Percentiles rank a stretch among this genome's conserved stretches.
Evolutionary conservation across 1,140 invertebrate species (phyloP).

Genomic region (Drosophila mayri): DNA sequence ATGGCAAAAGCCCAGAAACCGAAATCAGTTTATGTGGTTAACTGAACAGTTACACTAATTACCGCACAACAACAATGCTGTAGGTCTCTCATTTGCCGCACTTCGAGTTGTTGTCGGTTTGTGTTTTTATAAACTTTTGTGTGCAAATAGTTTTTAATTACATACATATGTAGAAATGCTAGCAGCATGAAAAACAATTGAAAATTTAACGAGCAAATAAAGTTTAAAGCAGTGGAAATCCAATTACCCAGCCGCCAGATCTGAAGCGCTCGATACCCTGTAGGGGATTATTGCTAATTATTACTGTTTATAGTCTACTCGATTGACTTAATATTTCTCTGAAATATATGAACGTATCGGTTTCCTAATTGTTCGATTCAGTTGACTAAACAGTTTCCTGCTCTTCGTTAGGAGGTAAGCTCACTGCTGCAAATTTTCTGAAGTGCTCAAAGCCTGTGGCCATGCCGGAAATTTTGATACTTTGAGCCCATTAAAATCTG

Average conservation of each 20-base stretch:
- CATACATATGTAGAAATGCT: slow-evolving; percentile 35
- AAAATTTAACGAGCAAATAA: slow-evolving; percentile 32
- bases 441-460: background rate
- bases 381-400: background rate
- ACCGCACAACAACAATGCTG: slow-evolving; percentile 59
- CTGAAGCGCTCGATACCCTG: slow-evolving; percentile 1
- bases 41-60: slow-evolving; percentile 68
- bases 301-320: background rate
- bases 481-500: slow-evolving; percentile 1
- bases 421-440: background rate
- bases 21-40: slow-evolving; percentile 77
- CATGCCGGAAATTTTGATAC: background rate
- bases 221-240: slow-evolving; percentile 27
- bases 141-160: slow-evolving; percentile 78
- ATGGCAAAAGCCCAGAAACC: slow-evolving; percentile 43
- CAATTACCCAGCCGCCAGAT: background rate
- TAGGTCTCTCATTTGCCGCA: slow-evolving; percentile 27
- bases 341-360: background rate
- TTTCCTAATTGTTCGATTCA: background rate
- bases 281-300: background rate
- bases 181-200: slow-evolving; percentile 38
- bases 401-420: background rate
- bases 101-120: slow-evolving; percentile 31
- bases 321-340: too few species aligned
- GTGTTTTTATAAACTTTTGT: slow-evolving; percentile 66